Percentiles rank a stretch among this genome's conserved stretches.
Evolutionary conservation across 2,888 invertebrate species (phyloP).

Genomic region (Caenorhabditis virilis): DNA sequence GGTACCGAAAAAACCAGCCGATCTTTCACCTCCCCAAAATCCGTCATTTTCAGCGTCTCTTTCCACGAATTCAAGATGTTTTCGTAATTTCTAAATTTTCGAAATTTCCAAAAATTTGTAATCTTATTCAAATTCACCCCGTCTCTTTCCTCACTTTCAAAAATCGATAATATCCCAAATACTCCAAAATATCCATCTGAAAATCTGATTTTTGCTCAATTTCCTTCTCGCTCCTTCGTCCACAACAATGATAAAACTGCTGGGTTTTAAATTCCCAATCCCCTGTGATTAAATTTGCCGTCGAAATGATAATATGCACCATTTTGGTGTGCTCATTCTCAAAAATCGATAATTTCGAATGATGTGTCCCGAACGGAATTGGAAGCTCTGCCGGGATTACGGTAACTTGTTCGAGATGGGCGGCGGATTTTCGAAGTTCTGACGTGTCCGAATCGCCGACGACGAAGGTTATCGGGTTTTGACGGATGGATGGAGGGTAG

Average conservation of each 20-base stretch:
- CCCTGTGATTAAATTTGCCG: slow-evolving; percentile 53
- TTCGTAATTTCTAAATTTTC: too few species aligned
- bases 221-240: neutral
- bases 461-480: slow-evolving; percentile 27
- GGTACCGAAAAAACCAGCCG: slow-evolving; percentile 57
- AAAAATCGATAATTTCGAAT: slow-evolving; percentile 59
- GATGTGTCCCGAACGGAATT: slow-evolving; percentile 59
- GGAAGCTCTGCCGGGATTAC: slow-evolving; percentile 40
- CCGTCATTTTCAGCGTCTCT: slow-evolving; percentile 15
- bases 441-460: slow-evolving; percentile 17
- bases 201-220: neutral
- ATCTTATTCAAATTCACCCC: too few species aligned
- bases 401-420: slow-evolving; percentile 15
- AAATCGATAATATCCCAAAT: slow-evolving; percentile 24
- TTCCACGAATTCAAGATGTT: slow-evolving; percentile 18
- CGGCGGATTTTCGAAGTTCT: neutral
- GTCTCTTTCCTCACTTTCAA: too few species aligned
- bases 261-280: slow-evolving; percentile 63
- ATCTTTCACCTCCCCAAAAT: slow-evolving; percentile 41
- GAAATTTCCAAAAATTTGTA: too few species aligned
- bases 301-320: slow-evolving; percentile 58
- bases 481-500: slow-evolving; percentile 16
- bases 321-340: slow-evolving; percentile 39
- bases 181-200: slow-evolving; percentile 35
- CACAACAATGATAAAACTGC: slow-evolving; percentile 52